These are phyloP conservation scores for Leptinotarsa juncta DNA, from an alignment of 2,888 invertebrate species.

Conservation along the genomic window DNA sequence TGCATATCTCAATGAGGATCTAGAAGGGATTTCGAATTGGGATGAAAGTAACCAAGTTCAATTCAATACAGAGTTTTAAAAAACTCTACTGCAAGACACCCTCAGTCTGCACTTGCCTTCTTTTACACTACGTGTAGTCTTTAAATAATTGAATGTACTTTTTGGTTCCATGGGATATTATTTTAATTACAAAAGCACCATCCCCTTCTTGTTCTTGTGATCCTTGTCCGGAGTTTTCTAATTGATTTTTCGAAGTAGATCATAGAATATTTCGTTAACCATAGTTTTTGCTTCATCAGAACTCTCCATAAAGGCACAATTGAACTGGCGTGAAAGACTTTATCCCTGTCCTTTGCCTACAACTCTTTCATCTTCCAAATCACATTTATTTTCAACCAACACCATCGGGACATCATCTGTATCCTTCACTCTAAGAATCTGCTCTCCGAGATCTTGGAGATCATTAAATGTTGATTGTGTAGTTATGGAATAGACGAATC, in stretches of 20 bases:
- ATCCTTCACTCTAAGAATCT: constrained; percentile 97
- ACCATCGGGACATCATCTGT: constrained; percentile 99
- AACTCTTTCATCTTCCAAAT: constrained; percentile 99
- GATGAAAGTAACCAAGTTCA: no score
- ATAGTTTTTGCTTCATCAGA: constrained; percentile 99
- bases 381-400: constrained; percentile 99
- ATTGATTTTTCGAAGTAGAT: constrained; percentile 99
- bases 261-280: constrained; percentile 99
- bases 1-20: no score
- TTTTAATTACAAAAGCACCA: constrained; percentile 79
- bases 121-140: constrained; percentile 55
- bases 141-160: constrained; percentile 60
- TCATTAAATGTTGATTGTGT: constrained; percentile 99
- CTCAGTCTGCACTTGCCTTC: constrained; percentile 63
- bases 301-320: constrained; percentile 99
- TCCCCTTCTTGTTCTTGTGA: constrained; percentile 84
- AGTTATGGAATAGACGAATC: constrained; percentile 99
- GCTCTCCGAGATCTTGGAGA: constrained; percentile 97
- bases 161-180: constrained; percentile 60
- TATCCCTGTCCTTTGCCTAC: constrained; percentile 99
- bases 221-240: constrained; percentile 98
- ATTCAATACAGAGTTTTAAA: constrained; percentile 49
- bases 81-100: constrained; percentile 58
- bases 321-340: constrained; percentile 95
- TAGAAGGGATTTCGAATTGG: no score